These are phyloP conservation scores for Tetramorium alpestre DNA, from an alignment of 1,140 invertebrate genomes.

Conservation along the genomic window DNA sequence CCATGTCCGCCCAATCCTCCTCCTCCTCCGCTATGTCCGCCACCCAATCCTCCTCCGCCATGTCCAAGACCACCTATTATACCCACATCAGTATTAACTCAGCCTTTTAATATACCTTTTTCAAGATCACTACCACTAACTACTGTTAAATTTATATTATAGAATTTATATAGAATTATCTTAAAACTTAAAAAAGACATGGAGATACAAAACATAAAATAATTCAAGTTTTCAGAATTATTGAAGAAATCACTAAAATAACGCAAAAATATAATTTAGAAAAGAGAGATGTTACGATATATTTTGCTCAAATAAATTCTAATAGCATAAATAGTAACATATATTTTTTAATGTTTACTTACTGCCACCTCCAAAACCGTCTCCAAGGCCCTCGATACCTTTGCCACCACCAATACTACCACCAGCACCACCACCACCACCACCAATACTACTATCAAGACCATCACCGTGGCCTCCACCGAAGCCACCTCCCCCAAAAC, in stretches of 20 bases:
- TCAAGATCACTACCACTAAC: not conserved
- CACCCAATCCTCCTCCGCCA: slow-evolving; percentile 13
- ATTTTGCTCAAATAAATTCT: not conserved
- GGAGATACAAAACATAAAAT: not conserved
- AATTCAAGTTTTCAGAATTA: not conserved
- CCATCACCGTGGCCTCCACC: slow-evolving; percentile 1
- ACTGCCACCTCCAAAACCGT: slow-evolving; percentile 31
- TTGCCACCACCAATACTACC: not conserved
- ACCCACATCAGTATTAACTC: slow-evolving; percentile 2
- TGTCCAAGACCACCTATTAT: not conserved
- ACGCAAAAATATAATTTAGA: not conserved
- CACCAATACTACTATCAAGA: not conserved
- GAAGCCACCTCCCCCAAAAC: not conserved
- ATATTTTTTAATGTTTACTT: slow-evolving; percentile 10
- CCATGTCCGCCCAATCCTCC: slow-evolving; percentile 13
- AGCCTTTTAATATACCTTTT: not conserved
- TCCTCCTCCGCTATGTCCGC: slow-evolving; percentile 8
- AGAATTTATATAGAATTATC: not conserved
- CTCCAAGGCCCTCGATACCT: no score
- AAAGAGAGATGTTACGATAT: not conserved
- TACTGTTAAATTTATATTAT: slow-evolving; percentile 13
- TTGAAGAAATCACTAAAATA: not conserved
- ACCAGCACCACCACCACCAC: slow-evolving; percentile 20
- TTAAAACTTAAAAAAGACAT: not conserved
- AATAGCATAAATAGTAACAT: not conserved